A percentile compares a stretch with the other conserved stretches of the same genome.
Evolutionary conservation across 2,113 vertebrate genomes (phyloP).

Genomic region (Amblyopsis rosae): DNA sequence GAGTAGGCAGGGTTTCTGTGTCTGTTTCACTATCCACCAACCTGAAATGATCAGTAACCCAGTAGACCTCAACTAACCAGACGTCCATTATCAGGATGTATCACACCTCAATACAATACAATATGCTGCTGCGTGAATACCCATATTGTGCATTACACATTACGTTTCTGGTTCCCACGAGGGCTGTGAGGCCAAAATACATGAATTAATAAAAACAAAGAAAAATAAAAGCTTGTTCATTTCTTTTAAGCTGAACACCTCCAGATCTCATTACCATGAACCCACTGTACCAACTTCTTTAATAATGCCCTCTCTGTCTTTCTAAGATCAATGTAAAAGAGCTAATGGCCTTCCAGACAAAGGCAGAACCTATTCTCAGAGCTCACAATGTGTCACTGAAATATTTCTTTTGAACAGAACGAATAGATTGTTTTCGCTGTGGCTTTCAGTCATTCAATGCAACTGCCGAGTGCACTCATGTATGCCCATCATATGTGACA

Average conservation of each 20-base stretch:
- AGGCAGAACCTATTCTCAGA: neutral
- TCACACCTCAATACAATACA: neutral
- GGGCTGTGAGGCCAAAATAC: constrained; percentile 21
- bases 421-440: constrained; percentile 15
- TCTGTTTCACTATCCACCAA: too few species aligned
- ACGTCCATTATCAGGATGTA: too few species aligned
- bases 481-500: too few species aligned
- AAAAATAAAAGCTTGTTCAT: constrained; percentile 31
- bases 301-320: constrained; percentile 41
- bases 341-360: constrained; percentile 33
- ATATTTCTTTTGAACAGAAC: constrained; percentile 26
- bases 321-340: constrained; percentile 30
- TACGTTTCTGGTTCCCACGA: constrained; percentile 27
- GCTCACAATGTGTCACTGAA: constrained; percentile 22
- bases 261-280: constrained; percentile 43
- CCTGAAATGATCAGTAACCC: too few species aligned
- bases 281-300: constrained; percentile 43
- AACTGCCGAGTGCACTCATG: too few species aligned
- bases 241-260: constrained; percentile 30
- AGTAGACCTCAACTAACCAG: too few species aligned
- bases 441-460: neutral
- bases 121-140: neutral
- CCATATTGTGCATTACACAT: neutral
- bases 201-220: constrained; percentile 11
- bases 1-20: too few species aligned